Conservation (phyloP, 2,888 invertebrate genomes). For the Adelphocoris suturalis region DNA sequence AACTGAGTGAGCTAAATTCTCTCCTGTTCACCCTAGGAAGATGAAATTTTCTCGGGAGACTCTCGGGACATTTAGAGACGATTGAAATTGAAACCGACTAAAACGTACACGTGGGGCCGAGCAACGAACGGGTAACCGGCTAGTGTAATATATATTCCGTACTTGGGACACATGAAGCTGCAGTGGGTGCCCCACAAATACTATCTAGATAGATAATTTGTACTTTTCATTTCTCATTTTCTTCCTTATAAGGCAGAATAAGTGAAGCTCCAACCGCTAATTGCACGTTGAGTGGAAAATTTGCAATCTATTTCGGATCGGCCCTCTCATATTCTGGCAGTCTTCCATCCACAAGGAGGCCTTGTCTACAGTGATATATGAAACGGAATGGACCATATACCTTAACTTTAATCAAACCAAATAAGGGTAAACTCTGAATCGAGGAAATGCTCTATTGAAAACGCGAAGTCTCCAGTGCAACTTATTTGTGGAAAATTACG, state of each 20-base stretch:
- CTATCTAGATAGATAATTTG: no score
- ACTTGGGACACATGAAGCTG: no score
- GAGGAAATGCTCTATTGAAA: not conserved
- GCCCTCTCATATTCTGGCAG: slow-evolving; percentile 44
- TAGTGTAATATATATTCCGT: no score
- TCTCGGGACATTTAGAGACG: no score
- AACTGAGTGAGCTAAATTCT: no score
- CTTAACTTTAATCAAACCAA: not conserved
- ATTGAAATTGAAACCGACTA: no score
- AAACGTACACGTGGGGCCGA: no score
- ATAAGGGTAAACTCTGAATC: not conserved
- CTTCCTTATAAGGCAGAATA: not conserved
- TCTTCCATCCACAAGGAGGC: not conserved
- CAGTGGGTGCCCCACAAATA: no score
- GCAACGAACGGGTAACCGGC: no score
- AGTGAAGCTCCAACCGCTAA: not conserved
- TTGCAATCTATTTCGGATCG: slow-evolving; percentile 28
- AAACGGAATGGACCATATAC: not conserved
- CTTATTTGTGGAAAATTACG: not conserved
- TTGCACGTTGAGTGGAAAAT: slow-evolving; percentile 10
- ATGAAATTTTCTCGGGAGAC: no score
- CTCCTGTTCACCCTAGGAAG: no score
- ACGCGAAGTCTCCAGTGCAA: not conserved
- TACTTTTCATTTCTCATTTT: no score
- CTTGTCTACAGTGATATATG: not conserved